Conservation (phyloP, 2,113 vertebrate genomes). For the Syngnathus typhle region DNA sequence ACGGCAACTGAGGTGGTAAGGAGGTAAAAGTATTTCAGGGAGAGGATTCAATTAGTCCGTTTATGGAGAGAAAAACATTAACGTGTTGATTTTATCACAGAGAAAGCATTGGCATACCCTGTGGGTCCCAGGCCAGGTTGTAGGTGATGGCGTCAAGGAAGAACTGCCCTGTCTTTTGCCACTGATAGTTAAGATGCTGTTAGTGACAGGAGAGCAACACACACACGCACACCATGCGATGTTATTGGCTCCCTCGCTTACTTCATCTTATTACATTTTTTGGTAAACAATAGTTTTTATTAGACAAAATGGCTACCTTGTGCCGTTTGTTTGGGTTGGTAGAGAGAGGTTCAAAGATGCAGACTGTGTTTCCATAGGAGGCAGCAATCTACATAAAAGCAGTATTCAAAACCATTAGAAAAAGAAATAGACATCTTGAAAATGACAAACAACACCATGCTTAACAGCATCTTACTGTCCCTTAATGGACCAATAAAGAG, state of each 20-base stretch:
- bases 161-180: conserved; percentile 98
- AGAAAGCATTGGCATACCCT: conserved; percentile 76
- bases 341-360: conserved; percentile 92
- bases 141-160: conserved; percentile 94
- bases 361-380: conserved; percentile 96
- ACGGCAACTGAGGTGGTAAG: conserved; percentile 11
- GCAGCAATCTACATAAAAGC: conserved; percentile 87
- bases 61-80: conserved; percentile 1
- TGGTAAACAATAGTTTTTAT: conserved; percentile 1
- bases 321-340: conserved; percentile 93
- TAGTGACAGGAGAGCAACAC: conserved; percentile 46
- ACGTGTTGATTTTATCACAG: conserved; percentile 22
- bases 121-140: conserved; percentile 97
- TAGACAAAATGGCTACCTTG: conserved; percentile 75
- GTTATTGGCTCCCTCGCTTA: conserved; percentile 39
- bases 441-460: not conserved
- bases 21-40: conserved; percentile 10
- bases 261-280: conserved; percentile 13
- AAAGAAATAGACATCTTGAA: not conserved
- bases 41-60: conserved; percentile 17
- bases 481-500: not conserved
- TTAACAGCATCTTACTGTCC: not conserved
- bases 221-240: conserved; percentile 48
- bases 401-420: not conserved
- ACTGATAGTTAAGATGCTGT: conserved; percentile 92